Conservation (phyloP, 2,888 invertebrate species). For the Nomada flava region DNA sequence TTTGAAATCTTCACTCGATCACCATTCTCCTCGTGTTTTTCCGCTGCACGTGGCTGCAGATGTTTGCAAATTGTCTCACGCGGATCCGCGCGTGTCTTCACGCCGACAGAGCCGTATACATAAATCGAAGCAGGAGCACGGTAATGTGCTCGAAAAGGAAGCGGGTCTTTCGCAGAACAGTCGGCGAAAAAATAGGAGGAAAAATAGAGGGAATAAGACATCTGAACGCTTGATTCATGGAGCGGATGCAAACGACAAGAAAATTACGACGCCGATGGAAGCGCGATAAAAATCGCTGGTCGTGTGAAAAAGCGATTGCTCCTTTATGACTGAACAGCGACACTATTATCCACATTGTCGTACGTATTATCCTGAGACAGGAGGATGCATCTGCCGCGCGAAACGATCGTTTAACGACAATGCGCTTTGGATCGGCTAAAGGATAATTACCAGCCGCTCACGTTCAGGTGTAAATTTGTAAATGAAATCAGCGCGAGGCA, state of each 20-base stretch:
- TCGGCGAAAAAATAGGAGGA: background rate
- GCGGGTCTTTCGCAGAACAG: background rate
- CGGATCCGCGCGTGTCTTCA: background rate
- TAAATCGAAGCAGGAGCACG: background rate
- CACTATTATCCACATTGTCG: background rate
- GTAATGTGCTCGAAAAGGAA: background rate
- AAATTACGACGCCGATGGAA: slow-evolving; percentile 25
- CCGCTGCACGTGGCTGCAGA: slow-evolving; percentile 13
- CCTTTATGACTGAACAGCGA: background rate
- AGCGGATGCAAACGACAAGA: slow-evolving; percentile 29
- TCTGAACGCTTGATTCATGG: slow-evolving; percentile 43
- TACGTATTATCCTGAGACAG: background rate
- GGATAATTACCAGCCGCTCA: background rate
- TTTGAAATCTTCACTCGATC: slow-evolving; percentile 11
- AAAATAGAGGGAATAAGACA: background rate
- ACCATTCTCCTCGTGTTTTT: slow-evolving; percentile 31
- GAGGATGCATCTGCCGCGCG: background rate
- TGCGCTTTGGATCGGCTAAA: background rate
- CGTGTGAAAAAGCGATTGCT: slow-evolving; percentile 32
- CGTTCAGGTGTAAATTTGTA: slow-evolving; percentile 23
- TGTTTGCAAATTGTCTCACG: slow-evolving; percentile 32
- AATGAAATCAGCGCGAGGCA: slow-evolving; percentile 13
- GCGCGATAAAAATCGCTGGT: slow-evolving; percentile 20
- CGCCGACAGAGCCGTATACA: background rate
- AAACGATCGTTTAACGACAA: slow-evolving; percentile 13